Evolutionary conservation across 2,797 vertebrate species (phyloP), one percentile per base, ranked within the genome.

Genomic region (Streptopelia turtur): DNA sequence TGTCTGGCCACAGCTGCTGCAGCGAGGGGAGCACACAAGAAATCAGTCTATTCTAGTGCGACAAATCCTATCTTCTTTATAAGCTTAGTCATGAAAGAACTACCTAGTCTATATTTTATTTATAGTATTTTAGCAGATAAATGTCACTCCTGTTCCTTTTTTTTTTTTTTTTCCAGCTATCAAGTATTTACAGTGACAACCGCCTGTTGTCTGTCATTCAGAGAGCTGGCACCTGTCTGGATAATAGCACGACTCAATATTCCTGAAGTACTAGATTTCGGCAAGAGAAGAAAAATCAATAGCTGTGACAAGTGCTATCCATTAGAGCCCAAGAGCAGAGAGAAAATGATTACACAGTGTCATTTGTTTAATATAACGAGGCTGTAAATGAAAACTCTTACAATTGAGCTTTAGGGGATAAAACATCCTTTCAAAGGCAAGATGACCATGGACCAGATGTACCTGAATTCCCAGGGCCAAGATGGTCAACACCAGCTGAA

Each of bases 251-350:
- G 45, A 83, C 65, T 96, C 94, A 83, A 94, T 96, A 96, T 94
- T 94, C 33, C 83, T 75, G 53, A 84, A 95, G 88, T 94, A 68
- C 88, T 87, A 92, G 83, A 84, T 93, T 94, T 96, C 94, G 75
- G 71, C 87, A 71, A 90, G 64, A 89, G 83, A 94, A 85, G 93
- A 82, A 91, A 94, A 95, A 96, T 96, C 95, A 96, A 85, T 97
- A 90, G 55, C 70, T 94, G 59, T 94, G 94, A 97, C 95, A 95
- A 95, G 78, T 4, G 11, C 64, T 90, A 94, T 92, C 91, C 81
- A 92, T 95, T 95, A 94, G 78, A 94, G 85, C 66, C 71, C 0
- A 6, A 75, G 64, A 94, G 83, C 83, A 89, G 74, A 94, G 77
- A 88, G 66, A 60, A 86, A 94, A 94, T 0, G 8, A 95, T 94